Evolutionary conservation across 2,888 invertebrate species (phyloP).

Genomic region (Onchidella celtica): DNA sequence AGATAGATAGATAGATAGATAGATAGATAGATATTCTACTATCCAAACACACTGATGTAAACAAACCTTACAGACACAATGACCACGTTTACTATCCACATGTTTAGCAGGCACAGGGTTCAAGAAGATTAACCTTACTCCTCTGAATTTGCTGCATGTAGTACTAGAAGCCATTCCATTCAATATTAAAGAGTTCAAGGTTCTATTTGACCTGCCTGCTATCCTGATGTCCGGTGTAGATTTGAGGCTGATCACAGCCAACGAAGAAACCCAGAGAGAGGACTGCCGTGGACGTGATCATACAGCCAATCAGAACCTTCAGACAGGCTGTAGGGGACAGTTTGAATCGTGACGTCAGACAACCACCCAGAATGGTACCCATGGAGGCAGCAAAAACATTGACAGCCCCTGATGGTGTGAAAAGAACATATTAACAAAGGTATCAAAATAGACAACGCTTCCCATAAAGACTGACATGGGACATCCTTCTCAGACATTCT

Average conservation of each 20-base stretch:
- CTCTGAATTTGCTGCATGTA: no score
- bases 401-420: slow-evolving; percentile 58
- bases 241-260: slow-evolving; percentile 61
- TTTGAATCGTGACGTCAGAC: slow-evolving; percentile 60
- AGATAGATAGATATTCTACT: no score
- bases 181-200: no score
- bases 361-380: slow-evolving; percentile 65
- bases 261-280: slow-evolving; percentile 54
- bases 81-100: no score
- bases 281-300: neutral
- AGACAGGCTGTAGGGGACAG: slow-evolving; percentile 60
- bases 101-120: no score
- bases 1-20: no score
- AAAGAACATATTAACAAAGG: no score
- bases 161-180: no score
- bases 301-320: slow-evolving; percentile 54
- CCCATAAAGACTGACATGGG: no score
- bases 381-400: slow-evolving; percentile 59
- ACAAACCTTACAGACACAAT: no score
- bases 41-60: no score
- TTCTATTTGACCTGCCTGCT: neutral
- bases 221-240: slow-evolving; percentile 26
- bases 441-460: neutral
- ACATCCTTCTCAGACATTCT: neutral
- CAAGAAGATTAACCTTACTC: no score